Conservation (phyloP, 2,888 invertebrate species). For the Tachystola acroxantha region DNA sequence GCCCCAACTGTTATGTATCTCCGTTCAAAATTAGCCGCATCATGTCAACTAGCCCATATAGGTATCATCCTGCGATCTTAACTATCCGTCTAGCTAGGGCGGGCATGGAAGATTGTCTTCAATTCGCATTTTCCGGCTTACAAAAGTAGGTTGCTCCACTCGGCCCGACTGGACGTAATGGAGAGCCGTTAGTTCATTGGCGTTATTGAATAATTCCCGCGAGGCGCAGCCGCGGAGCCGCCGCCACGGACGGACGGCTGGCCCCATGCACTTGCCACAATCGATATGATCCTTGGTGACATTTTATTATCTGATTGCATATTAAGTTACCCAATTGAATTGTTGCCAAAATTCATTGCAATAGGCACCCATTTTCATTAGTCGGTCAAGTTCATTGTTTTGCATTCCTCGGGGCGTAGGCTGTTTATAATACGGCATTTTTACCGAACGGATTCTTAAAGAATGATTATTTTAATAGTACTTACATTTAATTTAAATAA, state of each 20-base stretch:
- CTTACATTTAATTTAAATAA: no score
- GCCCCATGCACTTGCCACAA: slow-evolving; percentile 23
- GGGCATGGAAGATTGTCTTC: slow-evolving; percentile 68
- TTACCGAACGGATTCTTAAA: no score
- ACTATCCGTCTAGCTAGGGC: slow-evolving; percentile 35
- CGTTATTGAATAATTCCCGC: slow-evolving; percentile 73
- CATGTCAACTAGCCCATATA: neutral
- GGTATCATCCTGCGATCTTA: neutral
- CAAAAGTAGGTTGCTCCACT: slow-evolving; percentile 67
- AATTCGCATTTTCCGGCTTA: slow-evolving; percentile 75
- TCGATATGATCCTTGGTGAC: slow-evolving; percentile 38
- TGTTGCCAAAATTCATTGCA: neutral
- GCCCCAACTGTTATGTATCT: no score
- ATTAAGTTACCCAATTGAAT: neutral
- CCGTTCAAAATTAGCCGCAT: neutral
- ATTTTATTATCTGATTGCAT: neutral
- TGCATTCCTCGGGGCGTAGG: no score
- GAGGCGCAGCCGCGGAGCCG: slow-evolving; percentile 34
- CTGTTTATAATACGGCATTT: no score
- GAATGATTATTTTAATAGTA: no score
- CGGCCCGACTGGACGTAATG: slow-evolving; percentile 59
- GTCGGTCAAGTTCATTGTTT: neutral
- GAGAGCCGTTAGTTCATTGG: slow-evolving; percentile 72
- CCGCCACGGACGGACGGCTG: slow-evolving; percentile 21
- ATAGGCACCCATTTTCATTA: neutral